Percentiles rank a stretch among this genome's conserved stretches.
Evolutionary conservation across 2,797 vertebrate species (phyloP).

Genomic region (Petrocephalus sullivani): DNA sequence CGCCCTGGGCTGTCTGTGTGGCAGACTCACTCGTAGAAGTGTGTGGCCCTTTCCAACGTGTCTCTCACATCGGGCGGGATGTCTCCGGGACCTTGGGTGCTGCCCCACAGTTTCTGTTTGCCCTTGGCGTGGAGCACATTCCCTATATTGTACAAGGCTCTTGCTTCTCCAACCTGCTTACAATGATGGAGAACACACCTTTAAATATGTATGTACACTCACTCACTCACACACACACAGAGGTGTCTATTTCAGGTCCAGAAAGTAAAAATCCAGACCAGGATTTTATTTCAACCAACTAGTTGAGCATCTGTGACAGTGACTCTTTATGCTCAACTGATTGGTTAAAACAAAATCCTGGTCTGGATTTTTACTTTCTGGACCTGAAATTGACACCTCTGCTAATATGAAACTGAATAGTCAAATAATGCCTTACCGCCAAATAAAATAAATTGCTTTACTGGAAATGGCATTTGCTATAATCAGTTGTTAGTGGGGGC

Average conservation of each 20-base stretch:
- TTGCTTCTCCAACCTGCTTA: slow-evolving; percentile 83
- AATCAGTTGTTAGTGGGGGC: not conserved
- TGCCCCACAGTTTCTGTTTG: slow-evolving; percentile 84
- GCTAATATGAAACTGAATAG: not conserved
- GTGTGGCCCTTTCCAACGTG: slow-evolving; percentile 79
- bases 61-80: slow-evolving; percentile 78
- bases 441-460: not conserved
- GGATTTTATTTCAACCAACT: no score
- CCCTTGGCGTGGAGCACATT: slow-evolving; percentile 94
- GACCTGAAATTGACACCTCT: no score
- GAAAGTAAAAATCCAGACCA: no score
- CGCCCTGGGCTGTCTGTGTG: not conserved
- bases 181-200: not conserved
- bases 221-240: no score
- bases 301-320: no score
- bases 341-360: no score
- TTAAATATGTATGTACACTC: not conserved
- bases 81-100: slow-evolving; percentile 77
- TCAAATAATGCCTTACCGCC: not conserved
- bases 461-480: not conserved
- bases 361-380: no score
- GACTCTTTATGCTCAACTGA: no score
- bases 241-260: no score
- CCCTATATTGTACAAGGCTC: slow-evolving; percentile 90
- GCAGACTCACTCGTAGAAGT: slow-evolving; percentile 86